Evolutionary conservation across 2,113 vertebrate genomes (phyloP).

Genomic region (Ctenomys sociabilis): DNA sequence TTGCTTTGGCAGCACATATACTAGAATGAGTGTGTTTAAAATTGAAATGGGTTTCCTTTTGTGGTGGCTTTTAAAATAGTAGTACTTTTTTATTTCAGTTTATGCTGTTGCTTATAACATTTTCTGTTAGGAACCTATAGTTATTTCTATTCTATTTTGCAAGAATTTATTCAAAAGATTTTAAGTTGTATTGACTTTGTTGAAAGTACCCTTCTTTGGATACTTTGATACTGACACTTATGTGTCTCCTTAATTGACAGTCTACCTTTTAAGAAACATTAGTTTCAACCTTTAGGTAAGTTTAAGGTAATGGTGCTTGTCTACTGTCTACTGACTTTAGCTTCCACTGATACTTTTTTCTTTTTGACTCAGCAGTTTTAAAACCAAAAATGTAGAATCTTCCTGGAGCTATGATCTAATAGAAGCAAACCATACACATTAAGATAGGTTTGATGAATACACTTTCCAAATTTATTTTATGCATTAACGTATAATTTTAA

Average conservation of each 20-base stretch:
- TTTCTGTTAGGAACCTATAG: not conserved
- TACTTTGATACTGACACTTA: constrained; percentile 8
- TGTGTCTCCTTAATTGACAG: not conserved
- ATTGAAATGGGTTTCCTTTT: not conserved
- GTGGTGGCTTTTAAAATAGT: not conserved
- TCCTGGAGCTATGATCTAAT: not conserved
- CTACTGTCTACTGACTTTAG: not conserved
- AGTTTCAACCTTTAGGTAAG: not conserved
- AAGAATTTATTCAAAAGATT: constrained; percentile 2
- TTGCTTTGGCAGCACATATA: too few species aligned
- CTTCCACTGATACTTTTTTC: not conserved
- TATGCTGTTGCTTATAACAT: not conserved
- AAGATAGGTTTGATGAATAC: not conserved
- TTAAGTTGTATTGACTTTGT: not conserved
- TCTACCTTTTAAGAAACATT: not conserved
- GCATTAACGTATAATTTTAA: not conserved
- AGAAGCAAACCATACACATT: constrained; percentile 19
- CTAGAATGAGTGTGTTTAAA: constrained; percentile 18
- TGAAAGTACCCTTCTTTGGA: not conserved
- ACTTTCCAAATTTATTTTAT: not conserved
- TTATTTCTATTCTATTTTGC: not conserved
- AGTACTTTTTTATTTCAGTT: not conserved
- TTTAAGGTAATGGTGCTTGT: not conserved
- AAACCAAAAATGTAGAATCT: not conserved
- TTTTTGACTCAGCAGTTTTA: constrained; percentile 25